Conservation (phyloP, 1,140 invertebrate species). For the Aricia agestis region DNA sequence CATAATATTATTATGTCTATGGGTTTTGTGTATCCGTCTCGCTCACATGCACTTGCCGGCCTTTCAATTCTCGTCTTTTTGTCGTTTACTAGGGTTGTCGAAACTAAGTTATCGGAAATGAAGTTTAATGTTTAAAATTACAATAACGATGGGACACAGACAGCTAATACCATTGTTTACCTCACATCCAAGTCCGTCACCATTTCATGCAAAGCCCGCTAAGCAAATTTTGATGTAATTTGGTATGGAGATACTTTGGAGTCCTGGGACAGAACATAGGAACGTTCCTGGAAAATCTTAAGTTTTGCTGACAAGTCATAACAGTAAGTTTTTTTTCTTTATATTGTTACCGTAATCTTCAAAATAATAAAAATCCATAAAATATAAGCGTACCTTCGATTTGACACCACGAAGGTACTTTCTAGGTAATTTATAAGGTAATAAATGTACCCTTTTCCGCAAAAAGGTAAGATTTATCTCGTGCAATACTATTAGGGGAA, state of each 20-base stretch:
- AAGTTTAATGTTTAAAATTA: background rate
- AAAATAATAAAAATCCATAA: background rate
- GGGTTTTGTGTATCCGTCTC: background rate
- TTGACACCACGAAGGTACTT: background rate
- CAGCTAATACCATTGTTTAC: too few species aligned
- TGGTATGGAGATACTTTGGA: too few species aligned
- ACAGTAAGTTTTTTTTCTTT: too few species aligned
- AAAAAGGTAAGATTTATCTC: background rate
- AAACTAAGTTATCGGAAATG: background rate
- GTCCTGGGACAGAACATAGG: too few species aligned
- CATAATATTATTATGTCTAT: too few species aligned
- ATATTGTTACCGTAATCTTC: background rate
- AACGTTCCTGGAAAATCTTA: too few species aligned
- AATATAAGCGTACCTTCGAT: background rate
- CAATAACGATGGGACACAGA: background rate
- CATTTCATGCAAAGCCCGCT: too few species aligned
- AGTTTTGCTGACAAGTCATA: background rate
- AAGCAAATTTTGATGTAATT: too few species aligned
- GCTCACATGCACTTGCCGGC: background rate
- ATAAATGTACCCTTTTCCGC: background rate
- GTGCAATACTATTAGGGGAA: background rate
- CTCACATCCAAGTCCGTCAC: too few species aligned
- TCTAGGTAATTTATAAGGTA: background rate
- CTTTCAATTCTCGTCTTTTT: background rate
- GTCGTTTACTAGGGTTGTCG: background rate